Base-by-base conservation (phyloP, 2,797 vertebrate genomes). In the Typhlichthys subterraneus region DNA sequence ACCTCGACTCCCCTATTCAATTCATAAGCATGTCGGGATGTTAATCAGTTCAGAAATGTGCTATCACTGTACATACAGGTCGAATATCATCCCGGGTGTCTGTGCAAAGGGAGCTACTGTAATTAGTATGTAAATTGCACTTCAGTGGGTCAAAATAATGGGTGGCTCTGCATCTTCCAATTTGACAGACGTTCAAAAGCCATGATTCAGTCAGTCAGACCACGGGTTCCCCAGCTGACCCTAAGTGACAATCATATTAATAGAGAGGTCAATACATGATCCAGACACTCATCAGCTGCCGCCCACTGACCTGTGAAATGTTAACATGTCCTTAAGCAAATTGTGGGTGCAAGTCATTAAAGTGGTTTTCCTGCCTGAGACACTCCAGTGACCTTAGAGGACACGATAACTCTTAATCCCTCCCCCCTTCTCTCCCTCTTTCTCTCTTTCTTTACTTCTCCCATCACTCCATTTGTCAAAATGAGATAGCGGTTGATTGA, bases 111-210 rank as follows among this genome's bases (percentile, higher is more conserved):
- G 50, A 57, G 81, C 81, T 75, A 63, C 64, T 72, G 85, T 86
- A 80, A 90, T 91, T 88, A 89, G 87, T 89, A 92, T 92, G 87
- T 88, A 88, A 87, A 89, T 81, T 61, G 73, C 69, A 76, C 59
- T 73, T 72, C 60, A 59, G 67, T 66, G 77, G 82, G 85, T 88
- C 81, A 77, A 81, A 81, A 83, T 89, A 87, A 87, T 75, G 77
- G 23, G 23, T 76, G 71, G 82, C 79, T 83, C 86, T 61, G 42
- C 85, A 79, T 85, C 83, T 77, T 86, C 29, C 81, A 61, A 65
- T 72, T 75, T 83, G 88, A 87, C 85, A 86, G 85, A 85, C 74
- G 66, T 59, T 80, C 54, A 54, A 69, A 83, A 73, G 68, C 78
- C 72, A 45, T 71, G 75, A 80, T 80, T 75, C 71, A 56, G 70